Conservation (phyloP, 2,888 invertebrate genomes). For the Hanleya hanleyi region DNA sequence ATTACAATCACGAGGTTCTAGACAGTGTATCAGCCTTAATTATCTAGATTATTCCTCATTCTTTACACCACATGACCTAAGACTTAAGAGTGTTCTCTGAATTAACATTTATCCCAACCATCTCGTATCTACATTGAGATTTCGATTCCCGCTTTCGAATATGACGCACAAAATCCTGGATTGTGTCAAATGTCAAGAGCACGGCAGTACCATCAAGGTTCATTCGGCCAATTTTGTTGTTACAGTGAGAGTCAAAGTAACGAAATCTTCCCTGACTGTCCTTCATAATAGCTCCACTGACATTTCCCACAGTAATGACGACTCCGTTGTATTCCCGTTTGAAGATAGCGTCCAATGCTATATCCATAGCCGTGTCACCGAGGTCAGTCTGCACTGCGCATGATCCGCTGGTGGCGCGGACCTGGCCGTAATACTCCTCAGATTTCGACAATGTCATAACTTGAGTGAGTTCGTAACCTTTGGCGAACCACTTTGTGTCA, state of each 20-base stretch:
- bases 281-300: neutral
- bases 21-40: no score
- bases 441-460: neutral
- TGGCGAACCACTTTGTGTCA: neutral
- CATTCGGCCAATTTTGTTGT: neutral
- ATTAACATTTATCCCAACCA: neutral
- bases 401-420: neutral
- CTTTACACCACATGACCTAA: no score
- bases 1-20: no score
- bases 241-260: constrained; percentile 12
- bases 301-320: neutral
- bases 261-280: neutral
- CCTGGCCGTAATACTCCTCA: neutral
- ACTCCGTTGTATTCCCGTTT: neutral
- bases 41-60: no score
- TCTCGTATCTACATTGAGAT: neutral
- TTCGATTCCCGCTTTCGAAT: neutral
- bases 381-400: neutral
- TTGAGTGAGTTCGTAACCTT: neutral
- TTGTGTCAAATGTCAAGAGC: neutral
- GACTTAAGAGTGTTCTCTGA: no score
- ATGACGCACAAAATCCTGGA: neutral
- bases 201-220: constrained; percentile 5
- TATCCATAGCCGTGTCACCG: neutral
- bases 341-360: neutral